phyloP scores from a whole-genome alignment of 2,797 vertebrate genomes.

The Thamnophis elegans region DNA sequence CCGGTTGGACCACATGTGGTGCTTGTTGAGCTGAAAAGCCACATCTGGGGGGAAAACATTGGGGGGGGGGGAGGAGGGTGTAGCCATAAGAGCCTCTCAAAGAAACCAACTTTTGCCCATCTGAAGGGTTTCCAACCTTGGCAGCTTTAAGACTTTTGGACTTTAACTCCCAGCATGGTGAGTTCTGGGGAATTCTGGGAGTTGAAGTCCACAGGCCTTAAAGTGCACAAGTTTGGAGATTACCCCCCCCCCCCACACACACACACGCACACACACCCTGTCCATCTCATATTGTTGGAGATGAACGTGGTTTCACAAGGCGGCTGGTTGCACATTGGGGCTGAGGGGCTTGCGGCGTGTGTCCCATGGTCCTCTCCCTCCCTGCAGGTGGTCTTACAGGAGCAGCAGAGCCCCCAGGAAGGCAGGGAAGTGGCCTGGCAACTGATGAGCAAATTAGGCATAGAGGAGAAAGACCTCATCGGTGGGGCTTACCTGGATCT shows the following conservation, averaged over 20 bases:
- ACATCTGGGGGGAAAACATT: background rate
- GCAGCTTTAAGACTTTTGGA: background rate
- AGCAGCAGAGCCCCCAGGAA: slow-evolving; percentile 74
- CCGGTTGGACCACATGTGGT: too few relatives aligned
- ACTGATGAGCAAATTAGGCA: slow-evolving; percentile 77
- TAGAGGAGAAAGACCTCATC: slow-evolving; percentile 74
- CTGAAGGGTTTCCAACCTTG: background rate
- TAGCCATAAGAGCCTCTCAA: background rate
- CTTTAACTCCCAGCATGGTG: background rate
- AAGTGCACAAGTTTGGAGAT: background rate
- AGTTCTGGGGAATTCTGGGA: background rate
- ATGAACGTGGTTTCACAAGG: background rate
- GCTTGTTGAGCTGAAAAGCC: background rate
- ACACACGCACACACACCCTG: too few relatives aligned
- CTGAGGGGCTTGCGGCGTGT: accelerated
- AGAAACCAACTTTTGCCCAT: background rate
- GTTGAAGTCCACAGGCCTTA: background rate
- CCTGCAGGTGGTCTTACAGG: slow-evolving; percentile 78
- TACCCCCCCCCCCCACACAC: too few relatives aligned
- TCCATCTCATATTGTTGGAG: background rate
- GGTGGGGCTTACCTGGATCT: slow-evolving; percentile 83
- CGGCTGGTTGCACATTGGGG: background rate
- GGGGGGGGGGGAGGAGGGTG: accelerated
- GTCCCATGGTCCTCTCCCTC: accelerated
- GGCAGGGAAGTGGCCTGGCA: slow-evolving; percentile 73